Conservation (phyloP, 2,888 invertebrate genomes). For the Octonoba sinensis region DNA sequence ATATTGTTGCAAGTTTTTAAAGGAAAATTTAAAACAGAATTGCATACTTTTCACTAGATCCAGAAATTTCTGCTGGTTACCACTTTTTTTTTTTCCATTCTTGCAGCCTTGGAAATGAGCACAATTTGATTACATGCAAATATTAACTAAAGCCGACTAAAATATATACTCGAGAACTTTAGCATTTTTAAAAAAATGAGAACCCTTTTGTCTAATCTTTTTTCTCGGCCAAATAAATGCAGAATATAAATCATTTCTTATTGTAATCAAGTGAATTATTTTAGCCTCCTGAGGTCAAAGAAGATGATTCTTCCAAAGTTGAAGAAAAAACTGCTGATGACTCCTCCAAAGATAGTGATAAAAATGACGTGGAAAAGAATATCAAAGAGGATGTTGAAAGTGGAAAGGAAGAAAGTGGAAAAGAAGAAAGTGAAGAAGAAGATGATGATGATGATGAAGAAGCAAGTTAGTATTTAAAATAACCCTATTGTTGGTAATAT, state of each 20-base stretch:
- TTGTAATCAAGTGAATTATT: not conserved
- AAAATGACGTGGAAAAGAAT: constrained; percentile 20
- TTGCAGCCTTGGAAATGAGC: too few relatives aligned
- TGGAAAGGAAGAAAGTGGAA: constrained; percentile 21
- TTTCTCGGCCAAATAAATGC: too few relatives aligned
- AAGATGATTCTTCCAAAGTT: constrained; percentile 30
- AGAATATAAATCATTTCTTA: not conserved
- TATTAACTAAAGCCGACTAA: too few relatives aligned
- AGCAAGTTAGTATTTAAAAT: not conserved
- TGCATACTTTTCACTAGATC: too few relatives aligned
- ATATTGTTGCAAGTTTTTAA: too few relatives aligned
- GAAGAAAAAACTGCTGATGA: constrained; percentile 30
- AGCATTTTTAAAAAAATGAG: too few relatives aligned
- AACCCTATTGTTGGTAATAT: not conserved
- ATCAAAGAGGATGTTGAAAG: constrained; percentile 15
- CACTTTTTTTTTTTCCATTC: too few relatives aligned
- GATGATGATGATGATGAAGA: constrained; percentile 15
- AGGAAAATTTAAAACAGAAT: too few relatives aligned
- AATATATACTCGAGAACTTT: too few relatives aligned
- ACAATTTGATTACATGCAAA: too few relatives aligned
- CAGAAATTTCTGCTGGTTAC: too few relatives aligned
- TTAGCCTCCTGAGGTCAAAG: constrained; percentile 28
- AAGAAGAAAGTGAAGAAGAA: constrained; percentile 13
- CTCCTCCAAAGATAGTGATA: constrained; percentile 28
- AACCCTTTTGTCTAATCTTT: too few relatives aligned